phyloP scores from a whole-genome alignment of 2,888 invertebrate genomes.

The Pristionchus arcanus region DNA sequence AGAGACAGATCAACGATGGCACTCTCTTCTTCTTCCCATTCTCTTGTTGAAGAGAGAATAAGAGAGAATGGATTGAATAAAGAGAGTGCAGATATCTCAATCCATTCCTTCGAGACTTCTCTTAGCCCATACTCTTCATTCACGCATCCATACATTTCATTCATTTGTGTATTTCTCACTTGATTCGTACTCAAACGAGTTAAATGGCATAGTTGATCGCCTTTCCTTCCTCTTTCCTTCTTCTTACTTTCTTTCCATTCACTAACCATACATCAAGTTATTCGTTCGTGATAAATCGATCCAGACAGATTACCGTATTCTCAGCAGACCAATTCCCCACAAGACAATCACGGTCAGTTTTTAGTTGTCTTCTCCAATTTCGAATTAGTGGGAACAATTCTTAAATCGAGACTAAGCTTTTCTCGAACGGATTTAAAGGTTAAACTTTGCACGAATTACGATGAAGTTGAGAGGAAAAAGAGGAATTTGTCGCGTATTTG shows the following conservation, averaged over 20 bases:
- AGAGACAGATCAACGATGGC: conserved; percentile 1
- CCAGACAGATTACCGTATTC: conserved; percentile 8
- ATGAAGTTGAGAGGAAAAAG: not conserved
- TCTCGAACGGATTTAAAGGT: not conserved
- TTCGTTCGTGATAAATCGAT: conserved; percentile 41
- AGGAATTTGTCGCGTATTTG: not conserved
- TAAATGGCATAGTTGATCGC: not conserved
- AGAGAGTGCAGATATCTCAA: not conserved
- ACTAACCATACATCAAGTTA: conserved; percentile 20
- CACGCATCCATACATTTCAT: not conserved
- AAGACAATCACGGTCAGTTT: not conserved
- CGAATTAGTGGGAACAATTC: conserved; percentile 19
- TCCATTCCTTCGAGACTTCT: conserved; percentile 1
- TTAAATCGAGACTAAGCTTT: not conserved
- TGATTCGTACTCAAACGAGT: conserved; percentile 4
- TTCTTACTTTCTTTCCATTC: conserved; percentile 11
- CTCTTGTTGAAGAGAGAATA: not conserved
- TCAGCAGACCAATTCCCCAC: not conserved
- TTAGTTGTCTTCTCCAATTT: not conserved
- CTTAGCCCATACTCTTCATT: not conserved
- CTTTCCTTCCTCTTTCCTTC: conserved; percentile 13
- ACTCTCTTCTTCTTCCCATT: not conserved
- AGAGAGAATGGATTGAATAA: not conserved
- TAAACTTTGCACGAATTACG: conserved; percentile 16
- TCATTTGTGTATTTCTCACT: conserved; percentile 34